phyloP scores from a whole-genome alignment of 2,797 vertebrate species.

The Triplophysa yarkandensis region DNA sequence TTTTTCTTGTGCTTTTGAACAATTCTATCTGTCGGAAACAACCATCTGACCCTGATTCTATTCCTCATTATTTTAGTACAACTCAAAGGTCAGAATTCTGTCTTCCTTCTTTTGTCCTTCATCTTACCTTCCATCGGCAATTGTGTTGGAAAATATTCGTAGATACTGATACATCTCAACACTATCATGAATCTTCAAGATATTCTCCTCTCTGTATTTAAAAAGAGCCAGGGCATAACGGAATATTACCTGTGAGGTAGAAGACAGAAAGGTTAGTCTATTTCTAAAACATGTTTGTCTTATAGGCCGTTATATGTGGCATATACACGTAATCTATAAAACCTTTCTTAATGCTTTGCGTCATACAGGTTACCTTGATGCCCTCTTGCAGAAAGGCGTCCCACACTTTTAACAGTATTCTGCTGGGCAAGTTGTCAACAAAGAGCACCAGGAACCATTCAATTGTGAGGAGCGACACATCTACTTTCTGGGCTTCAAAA shows the following conservation, averaged over 20 bases:
- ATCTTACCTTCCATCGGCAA: slow-evolving; percentile 83
- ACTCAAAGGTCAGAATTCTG: background rate
- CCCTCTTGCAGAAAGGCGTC: slow-evolving; percentile 94
- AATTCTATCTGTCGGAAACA: no score
- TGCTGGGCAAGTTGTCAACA: slow-evolving; percentile 88
- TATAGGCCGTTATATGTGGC: background rate
- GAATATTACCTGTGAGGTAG: slow-evolving; percentile 86
- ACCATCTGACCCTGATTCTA: no score
- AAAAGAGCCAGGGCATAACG: slow-evolving; percentile 92
- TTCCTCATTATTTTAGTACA: no score
- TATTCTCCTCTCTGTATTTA: slow-evolving; percentile 91
- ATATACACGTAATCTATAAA: background rate
- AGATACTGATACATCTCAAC: slow-evolving; percentile 92
- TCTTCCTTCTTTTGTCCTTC: background rate
- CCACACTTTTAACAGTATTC: slow-evolving; percentile 90
- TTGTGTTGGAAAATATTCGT: slow-evolving; percentile 89
- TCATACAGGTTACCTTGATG: slow-evolving; percentile 79
- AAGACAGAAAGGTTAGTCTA: background rate
- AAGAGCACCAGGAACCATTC: slow-evolving; percentile 95
- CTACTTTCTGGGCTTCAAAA: slow-evolving; percentile 79
- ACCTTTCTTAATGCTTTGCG: background rate
- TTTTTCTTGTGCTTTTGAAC: no score
- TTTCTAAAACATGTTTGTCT: background rate
- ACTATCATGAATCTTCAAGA: slow-evolving; percentile 84
- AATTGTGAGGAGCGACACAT: slow-evolving; percentile 89